Base-by-base conservation (phyloP, 2,113 vertebrate genomes). In the Corapipo altera region DNA sequence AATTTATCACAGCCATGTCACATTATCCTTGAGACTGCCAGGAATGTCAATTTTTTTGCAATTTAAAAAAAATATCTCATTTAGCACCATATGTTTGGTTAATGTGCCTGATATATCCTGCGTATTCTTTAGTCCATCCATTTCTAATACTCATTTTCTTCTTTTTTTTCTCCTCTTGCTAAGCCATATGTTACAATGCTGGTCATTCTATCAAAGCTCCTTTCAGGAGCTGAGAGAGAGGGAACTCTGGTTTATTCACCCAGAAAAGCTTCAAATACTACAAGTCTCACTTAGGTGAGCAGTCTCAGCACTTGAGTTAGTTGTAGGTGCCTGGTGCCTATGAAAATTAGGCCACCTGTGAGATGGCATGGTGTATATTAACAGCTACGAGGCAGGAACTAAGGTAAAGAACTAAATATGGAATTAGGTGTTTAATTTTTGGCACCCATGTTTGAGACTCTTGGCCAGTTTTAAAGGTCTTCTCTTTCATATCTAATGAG, bases 31-130 rank as follows among this genome's bases (percentile, higher is more conserved):
- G 84, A 97, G 95, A 96, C 95, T 97, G 83, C 96, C 97, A 97
- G 90, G 95, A 96, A 96, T 97, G 93, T 96, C 97, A 97, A 96
- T 97, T 93, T 98, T 98, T 97, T 95, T 97, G 94, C 96, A 97
- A 97, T 97, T 97, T 96, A 67, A 97, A 93, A 97, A 97, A 97
- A 95, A 84, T 66, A 89, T 96, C 55, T 78, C 94, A 96, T 95
- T 95, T 97, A 97, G 92, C 87, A 96, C 70, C 95, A 96, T 95
- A 96, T 96, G 92, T 97, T 97, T 97, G 94, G 91, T 95, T 97
- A 94, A 97, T 93, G 96, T 97, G 96, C 90, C 97, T 98, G 96
- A 97, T 97, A 97, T 91, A 97, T 91, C 96, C 94, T 97, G 97
- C 91, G 95, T 98, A 97, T 98, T 98, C 98, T 97, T 97, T 96